phyloP scores from a whole-genome alignment of 2,113 vertebrate genomes.

The Rhinoderma darwinii region DNA sequence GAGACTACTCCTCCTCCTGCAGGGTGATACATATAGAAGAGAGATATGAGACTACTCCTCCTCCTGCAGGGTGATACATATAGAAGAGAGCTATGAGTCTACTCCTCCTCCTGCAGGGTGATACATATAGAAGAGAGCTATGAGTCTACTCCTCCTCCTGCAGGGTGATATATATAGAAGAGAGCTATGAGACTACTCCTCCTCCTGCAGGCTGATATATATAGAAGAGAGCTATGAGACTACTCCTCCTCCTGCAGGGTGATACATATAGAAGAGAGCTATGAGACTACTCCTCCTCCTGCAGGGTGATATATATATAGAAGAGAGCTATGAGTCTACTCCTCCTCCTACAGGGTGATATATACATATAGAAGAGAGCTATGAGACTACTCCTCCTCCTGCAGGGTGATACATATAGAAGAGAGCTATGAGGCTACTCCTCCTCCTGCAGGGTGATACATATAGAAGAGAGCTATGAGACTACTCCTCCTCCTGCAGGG shows the following conservation, averaged over 20 bases:
- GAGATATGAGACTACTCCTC: slow-evolving; percentile 4
- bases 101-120: slow-evolving; percentile 28
- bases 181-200: background rate
- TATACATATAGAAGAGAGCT: no score
- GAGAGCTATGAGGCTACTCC: background rate
- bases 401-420: slow-evolving; percentile 35
- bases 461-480: background rate
- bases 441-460: slow-evolving; percentile 18
- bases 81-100: background rate
- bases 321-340: background rate
- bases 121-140: background rate
- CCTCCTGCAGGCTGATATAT: slow-evolving; percentile 15
- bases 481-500: slow-evolving; percentile 28
- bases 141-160: slow-evolving; percentile 26
- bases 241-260: slow-evolving; percentile 32
- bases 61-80: slow-evolving; percentile 1
- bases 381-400: slow-evolving; percentile 19
- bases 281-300: slow-evolving; percentile 19
- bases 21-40: background rate
- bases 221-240: background rate
- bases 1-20: slow-evolving; percentile 23
- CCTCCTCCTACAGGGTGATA: slow-evolving; percentile 28
- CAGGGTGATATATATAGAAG: slow-evolving; percentile 40
- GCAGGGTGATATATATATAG: slow-evolving; percentile 46
- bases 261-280: background rate